These are phyloP conservation scores for Caenorhabditis panamensis DNA, from an alignment of 2,888 invertebrate genomes.

Conservation along the genomic window DNA sequence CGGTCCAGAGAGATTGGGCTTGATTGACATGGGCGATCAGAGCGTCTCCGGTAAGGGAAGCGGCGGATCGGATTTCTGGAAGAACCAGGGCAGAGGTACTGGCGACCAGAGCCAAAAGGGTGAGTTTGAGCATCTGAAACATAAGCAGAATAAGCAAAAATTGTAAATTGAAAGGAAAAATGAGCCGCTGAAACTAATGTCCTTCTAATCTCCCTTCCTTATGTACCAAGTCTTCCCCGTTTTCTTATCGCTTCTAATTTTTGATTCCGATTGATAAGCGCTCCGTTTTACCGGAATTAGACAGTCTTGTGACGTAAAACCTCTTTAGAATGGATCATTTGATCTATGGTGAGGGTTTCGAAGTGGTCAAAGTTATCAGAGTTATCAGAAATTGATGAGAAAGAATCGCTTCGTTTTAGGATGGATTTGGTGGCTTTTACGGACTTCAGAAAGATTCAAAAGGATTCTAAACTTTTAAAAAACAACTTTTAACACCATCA, in stretches of 20 bases:
- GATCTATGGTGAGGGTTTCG: neutral
- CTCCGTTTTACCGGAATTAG: neutral
- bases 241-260: neutral
- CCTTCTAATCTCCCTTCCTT: neutral
- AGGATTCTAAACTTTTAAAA: neutral
- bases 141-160: too few relatives aligned
- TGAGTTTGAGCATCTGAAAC: slow-evolving; percentile 16
- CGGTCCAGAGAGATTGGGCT: slow-evolving; percentile 63
- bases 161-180: too few relatives aligned
- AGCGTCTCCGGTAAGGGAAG: slow-evolving; percentile 54
- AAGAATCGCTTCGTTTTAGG: too few relatives aligned
- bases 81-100: slow-evolving; percentile 36
- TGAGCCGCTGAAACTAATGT: too few relatives aligned
- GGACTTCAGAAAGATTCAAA: neutral
- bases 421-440: too few relatives aligned
- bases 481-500: too few relatives aligned
- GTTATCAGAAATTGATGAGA: too few relatives aligned
- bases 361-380: neutral
- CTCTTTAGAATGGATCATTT: neutral
- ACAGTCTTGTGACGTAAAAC: neutral
- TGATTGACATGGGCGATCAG: slow-evolving; percentile 67
- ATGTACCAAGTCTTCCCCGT: neutral
- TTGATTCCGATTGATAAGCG: neutral
- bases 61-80: slow-evolving; percentile 11
- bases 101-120: slow-evolving; percentile 23